phyloP scores from a whole-genome alignment of 1,140 invertebrate genomes.

The Scaptomyza hsui region DNA sequence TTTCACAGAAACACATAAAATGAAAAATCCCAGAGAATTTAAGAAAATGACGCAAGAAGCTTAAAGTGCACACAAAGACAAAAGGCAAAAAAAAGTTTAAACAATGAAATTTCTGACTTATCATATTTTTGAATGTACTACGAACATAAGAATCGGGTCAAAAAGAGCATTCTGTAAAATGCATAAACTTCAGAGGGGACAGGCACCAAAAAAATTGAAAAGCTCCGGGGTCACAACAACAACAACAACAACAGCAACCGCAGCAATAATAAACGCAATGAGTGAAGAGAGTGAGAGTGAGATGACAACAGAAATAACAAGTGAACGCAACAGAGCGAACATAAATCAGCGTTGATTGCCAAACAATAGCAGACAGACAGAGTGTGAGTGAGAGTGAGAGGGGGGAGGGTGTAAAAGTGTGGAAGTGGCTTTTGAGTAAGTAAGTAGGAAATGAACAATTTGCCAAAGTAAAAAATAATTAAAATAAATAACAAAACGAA shows the following conservation, averaged over 20 bases:
- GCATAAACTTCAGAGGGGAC: slow-evolving; percentile 6
- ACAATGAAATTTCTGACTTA: slow-evolving; percentile 27
- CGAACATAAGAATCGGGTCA: slow-evolving; percentile 31
- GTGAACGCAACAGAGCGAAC: slow-evolving; percentile 34
- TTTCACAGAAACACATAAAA: slow-evolving; percentile 4
- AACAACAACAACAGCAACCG: slow-evolving; percentile 14
- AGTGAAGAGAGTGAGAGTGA: background rate
- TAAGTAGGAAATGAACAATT: slow-evolving; percentile 77
- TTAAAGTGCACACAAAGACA: slow-evolving; percentile 1
- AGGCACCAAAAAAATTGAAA: background rate
- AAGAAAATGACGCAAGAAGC: slow-evolving; percentile 15
- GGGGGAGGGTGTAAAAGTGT: background rate
- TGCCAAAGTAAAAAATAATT: slow-evolving; percentile 82
- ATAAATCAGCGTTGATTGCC: slow-evolving; percentile 79
- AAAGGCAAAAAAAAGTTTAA: slow-evolving; percentile 19
- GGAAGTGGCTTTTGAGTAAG: slow-evolving; percentile 24
- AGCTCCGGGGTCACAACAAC: slow-evolving; percentile 1
- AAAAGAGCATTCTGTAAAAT: slow-evolving; percentile 1
- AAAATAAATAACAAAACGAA: slow-evolving; percentile 73
- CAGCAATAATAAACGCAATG: background rate
- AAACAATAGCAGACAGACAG: slow-evolving; percentile 57
- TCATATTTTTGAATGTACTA: slow-evolving; percentile 23
- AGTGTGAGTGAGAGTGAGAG: slow-evolving; percentile 2
- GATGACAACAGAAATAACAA: slow-evolving; percentile 7
- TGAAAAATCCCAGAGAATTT: background rate